Evolutionary conservation across 2,113 vertebrate species (phyloP).

Genomic region (Opisthocomus hoazin): DNA sequence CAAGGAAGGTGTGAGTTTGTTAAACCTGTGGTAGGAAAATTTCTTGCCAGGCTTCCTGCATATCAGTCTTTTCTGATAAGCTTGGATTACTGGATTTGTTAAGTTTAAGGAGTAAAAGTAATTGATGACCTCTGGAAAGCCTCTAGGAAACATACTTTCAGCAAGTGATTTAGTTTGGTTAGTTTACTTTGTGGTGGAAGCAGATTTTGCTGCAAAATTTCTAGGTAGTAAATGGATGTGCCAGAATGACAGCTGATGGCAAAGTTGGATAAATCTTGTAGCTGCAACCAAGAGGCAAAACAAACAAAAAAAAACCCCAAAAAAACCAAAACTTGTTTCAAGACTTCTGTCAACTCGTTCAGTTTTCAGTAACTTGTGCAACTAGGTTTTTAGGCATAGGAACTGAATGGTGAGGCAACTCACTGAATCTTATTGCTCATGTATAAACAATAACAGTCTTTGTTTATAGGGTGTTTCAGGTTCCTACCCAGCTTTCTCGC

Average conservation of each 20-base stretch:
- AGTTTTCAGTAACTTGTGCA: constrained; percentile 39
- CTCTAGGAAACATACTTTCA: neutral
- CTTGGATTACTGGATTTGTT: neutral
- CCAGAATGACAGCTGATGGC: neutral
- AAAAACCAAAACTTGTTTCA: neutral
- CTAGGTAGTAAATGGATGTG: neutral
- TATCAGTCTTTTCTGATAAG: neutral
- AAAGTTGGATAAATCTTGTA: neutral
- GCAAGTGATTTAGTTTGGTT: neutral
- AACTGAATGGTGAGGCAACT: constrained; percentile 42
- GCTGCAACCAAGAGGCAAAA: neutral
- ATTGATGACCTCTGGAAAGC: neutral
- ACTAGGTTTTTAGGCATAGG: constrained; percentile 35
- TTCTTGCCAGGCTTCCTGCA: neutral
- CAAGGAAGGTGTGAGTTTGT: neutral
- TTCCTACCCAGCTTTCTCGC: neutral
- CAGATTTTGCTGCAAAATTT: neutral
- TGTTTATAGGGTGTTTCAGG: neutral
- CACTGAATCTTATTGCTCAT: neutral
- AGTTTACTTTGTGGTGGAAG: neutral
- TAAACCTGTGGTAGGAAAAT: neutral
- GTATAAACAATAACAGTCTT: constrained; percentile 33
- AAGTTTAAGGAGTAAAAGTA: neutral
- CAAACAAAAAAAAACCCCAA: neutral
- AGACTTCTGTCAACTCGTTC: constrained; percentile 15